Percentiles rank a stretch among this genome's conserved stretches.
These are phyloP conservation scores for Cydia splendana DNA, from an alignment of 1,140 invertebrate genomes.

Conservation along the genomic window DNA sequence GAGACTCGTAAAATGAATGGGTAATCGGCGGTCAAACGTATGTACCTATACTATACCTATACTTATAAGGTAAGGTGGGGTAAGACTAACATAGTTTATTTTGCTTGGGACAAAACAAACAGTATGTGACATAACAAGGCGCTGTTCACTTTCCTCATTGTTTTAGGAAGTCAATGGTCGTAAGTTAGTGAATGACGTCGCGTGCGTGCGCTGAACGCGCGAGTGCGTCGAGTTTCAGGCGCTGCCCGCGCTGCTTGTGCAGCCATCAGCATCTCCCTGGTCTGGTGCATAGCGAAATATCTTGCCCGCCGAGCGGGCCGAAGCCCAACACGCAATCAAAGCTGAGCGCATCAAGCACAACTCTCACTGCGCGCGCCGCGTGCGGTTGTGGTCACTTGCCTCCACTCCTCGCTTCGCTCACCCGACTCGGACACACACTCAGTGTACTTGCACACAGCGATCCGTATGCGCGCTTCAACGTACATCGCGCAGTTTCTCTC, in stretches of 20 bases:
- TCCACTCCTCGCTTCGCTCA: slow-evolving; percentile 47
- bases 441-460: slow-evolving; percentile 61
- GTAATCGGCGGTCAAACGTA: not conserved
- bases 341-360: slow-evolving; percentile 53
- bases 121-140: not conserved
- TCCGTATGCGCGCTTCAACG: slow-evolving; percentile 58
- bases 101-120: too few species aligned
- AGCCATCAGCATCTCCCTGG: slow-evolving; percentile 54
- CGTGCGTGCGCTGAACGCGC: slow-evolving; percentile 22
- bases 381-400: slow-evolving; percentile 63
- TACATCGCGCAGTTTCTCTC: slow-evolving; percentile 69
- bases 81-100: too few species aligned
- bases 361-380: slow-evolving; percentile 76
- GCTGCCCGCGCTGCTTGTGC: not conserved
- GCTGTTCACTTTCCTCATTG: slow-evolving; percentile 2
- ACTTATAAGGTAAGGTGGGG: too few species aligned
- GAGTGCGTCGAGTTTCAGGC: not conserved
- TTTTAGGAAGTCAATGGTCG: slow-evolving; percentile 11
- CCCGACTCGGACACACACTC: slow-evolving; percentile 45
- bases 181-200: slow-evolving; percentile 27
- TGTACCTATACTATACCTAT: too few species aligned
- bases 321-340: slow-evolving; percentile 49
- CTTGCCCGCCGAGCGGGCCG: slow-evolving; percentile 41
- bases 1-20: not conserved
- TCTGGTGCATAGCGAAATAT: slow-evolving; percentile 37